Evolutionary conservation across 1,140 invertebrate species (phyloP).

Genomic region (Heliothis subflexa): DNA sequence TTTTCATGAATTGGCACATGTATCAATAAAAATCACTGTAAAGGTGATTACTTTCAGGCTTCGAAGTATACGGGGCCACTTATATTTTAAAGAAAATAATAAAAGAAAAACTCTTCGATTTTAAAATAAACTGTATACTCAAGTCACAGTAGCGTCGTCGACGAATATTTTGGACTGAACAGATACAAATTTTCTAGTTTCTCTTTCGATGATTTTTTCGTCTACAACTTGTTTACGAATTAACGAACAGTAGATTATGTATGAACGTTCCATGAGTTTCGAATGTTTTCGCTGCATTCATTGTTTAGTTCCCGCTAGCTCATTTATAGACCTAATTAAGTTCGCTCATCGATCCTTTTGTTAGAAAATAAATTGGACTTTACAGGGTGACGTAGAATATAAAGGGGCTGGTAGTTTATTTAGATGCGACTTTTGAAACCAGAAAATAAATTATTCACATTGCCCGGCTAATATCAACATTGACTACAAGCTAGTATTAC

Average conservation of each 20-base stretch:
- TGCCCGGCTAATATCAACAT: not conserved
- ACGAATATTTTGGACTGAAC: conserved; percentile 31
- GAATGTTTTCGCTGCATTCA: conserved; percentile 22
- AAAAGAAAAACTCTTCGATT: not conserved
- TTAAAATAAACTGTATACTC: not conserved
- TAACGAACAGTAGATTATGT: not conserved
- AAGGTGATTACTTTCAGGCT: too few species aligned
- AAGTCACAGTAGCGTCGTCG: not conserved
- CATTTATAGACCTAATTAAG: conserved; percentile 32
- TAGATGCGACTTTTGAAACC: conserved; percentile 17
- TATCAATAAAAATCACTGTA: too few species aligned
- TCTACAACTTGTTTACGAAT: conserved; percentile 2
- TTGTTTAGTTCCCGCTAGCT: conserved; percentile 52
- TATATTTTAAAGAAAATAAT: not conserved
- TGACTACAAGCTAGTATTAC: not conserved
- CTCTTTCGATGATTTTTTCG: not conserved
- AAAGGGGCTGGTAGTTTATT: conserved; percentile 39
- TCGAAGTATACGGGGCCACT: not conserved
- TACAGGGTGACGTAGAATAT: conserved; percentile 62
- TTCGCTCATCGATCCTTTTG: conserved; percentile 25
- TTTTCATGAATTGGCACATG: not conserved
- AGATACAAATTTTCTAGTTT: conserved; percentile 15
- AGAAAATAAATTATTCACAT: not conserved
- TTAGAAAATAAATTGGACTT: conserved; percentile 53
- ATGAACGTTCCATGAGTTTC: not conserved